Conservation (phyloP, 2,113 vertebrate genomes). For the Bombycilla garrulus region DNA sequence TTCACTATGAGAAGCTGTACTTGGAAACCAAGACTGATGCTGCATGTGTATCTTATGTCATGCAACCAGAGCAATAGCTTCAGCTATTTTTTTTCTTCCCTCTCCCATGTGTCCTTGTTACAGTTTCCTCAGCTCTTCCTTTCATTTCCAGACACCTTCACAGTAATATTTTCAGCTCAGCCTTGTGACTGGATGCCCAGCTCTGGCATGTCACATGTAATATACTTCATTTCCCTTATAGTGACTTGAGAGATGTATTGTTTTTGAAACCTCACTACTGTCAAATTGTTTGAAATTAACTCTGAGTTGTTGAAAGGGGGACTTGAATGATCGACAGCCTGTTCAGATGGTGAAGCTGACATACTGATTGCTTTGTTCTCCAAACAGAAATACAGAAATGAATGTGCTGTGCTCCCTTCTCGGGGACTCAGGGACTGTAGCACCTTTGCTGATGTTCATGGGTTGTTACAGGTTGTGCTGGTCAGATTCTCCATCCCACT, state of each 20-base stretch:
- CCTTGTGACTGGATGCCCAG: not conserved
- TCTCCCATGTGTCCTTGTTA: not conserved
- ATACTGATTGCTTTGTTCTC: slow-evolving; percentile 2
- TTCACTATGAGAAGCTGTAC: not conserved
- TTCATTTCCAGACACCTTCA: not conserved
- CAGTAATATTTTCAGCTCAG: not conserved
- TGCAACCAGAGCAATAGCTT: not conserved
- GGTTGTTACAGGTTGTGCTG: not conserved
- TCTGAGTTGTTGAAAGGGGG: slow-evolving; percentile 6
- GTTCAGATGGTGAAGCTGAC: not conserved
- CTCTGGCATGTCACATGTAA: not conserved
- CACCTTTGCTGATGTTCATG: not conserved
- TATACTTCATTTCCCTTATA: slow-evolving; percentile 15
- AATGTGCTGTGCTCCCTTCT: not conserved
- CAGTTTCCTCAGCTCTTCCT: not conserved
- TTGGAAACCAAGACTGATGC: not conserved
- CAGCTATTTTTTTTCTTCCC: not conserved
- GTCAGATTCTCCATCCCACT: not conserved
- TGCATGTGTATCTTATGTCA: not conserved
- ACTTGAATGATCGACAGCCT: not conserved
- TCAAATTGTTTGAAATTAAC: slow-evolving; percentile 40
- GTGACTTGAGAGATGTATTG: not conserved
- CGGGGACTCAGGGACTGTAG: not conserved
- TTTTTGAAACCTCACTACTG: slow-evolving; percentile 38
- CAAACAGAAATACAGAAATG: not conserved